Evolutionary conservation across 1,140 invertebrate species (phyloP).

Genomic region (Agrilus planipennis): DNA sequence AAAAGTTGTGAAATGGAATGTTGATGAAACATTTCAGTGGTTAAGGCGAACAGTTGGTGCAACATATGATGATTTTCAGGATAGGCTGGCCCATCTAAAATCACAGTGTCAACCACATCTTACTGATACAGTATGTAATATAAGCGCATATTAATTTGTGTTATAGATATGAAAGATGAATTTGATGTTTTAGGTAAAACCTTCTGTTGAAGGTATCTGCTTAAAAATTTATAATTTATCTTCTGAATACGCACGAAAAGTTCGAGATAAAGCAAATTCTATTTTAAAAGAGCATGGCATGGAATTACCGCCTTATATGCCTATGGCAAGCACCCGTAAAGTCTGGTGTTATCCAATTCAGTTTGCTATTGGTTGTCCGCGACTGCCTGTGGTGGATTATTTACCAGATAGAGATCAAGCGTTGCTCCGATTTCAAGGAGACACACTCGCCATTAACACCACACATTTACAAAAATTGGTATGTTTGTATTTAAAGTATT

Average conservation of each 20-base stretch:
- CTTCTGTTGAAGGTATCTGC: conserved; percentile 91
- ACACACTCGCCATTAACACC: conserved; percentile 74
- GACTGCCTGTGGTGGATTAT: conserved; percentile 78
- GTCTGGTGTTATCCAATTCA: conserved; percentile 93
- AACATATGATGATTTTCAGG: conserved; percentile 92
- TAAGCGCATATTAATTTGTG: not conserved
- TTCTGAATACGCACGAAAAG: conserved; percentile 81
- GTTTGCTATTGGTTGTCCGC: conserved; percentile 72
- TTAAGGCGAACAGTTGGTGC: conserved; percentile 85
- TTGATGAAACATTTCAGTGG: conserved; percentile 95
- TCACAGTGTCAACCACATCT: conserved; percentile 91
- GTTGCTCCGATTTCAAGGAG: conserved; percentile 74
- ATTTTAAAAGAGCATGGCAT: conserved; percentile 79
- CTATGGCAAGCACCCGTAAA: conserved; percentile 62
- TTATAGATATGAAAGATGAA: not conserved
- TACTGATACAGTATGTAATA: conserved; percentile 59
- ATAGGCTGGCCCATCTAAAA: conserved; percentile 58
- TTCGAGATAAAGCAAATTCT: conserved; percentile 74
- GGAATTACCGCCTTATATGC: conserved; percentile 53
- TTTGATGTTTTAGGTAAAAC: conserved; percentile 45
- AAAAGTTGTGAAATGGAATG: conserved; percentile 97
- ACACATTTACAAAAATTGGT: conserved; percentile 83
- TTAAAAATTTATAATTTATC: conserved; percentile 89
- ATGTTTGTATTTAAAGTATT: conserved; percentile 12
- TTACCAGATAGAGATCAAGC: conserved; percentile 75